phyloP scores from a whole-genome alignment of 2,888 invertebrate genomes.

The Rhynchonema sp. region DNA sequence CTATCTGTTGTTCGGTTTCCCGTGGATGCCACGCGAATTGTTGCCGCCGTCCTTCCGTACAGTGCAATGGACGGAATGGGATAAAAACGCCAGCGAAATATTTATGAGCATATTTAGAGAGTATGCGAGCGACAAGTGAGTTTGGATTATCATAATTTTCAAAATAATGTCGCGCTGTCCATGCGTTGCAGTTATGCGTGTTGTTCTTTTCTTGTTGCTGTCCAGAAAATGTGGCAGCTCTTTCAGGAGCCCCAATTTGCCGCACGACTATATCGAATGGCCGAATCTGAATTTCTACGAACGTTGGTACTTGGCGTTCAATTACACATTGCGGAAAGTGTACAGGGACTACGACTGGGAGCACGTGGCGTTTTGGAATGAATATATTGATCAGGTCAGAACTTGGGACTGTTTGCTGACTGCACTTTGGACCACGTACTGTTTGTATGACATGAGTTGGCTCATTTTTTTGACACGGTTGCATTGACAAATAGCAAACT shows the following conservation, averaged over 20 bases:
- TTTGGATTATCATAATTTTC: no score
- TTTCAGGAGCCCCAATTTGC: conserved; percentile 22
- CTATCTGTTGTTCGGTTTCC: conserved; percentile 47
- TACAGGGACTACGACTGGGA: conserved; percentile 20
- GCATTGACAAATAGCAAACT: neutral
- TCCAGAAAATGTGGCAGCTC: neutral
- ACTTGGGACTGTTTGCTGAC: neutral
- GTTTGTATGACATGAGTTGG: no score
- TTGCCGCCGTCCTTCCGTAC: conserved; percentile 15
- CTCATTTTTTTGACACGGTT: no score
- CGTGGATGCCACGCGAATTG: conserved; percentile 19
- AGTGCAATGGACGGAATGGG: conserved; percentile 17
- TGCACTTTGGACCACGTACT: no score
- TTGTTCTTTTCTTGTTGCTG: neutral
- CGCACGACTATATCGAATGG: conserved; percentile 18
- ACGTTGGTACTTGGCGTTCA: conserved; percentile 25
- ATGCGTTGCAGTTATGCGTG: no score
- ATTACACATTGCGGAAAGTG: conserved; percentile 19
- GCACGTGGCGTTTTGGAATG: conserved; percentile 22
- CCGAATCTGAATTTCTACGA: conserved; percentile 18
- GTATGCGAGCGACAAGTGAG: conserved; percentile 14
- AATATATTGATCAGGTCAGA: conserved; percentile 18
- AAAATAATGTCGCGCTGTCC: no score
- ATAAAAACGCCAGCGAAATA: conserved; percentile 21
- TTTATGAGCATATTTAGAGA: conserved; percentile 19